These are phyloP conservation scores for Notolabrus celidotus DNA, from an alignment of 2,797 vertebrate genomes.

Conservation along the genomic window DNA sequence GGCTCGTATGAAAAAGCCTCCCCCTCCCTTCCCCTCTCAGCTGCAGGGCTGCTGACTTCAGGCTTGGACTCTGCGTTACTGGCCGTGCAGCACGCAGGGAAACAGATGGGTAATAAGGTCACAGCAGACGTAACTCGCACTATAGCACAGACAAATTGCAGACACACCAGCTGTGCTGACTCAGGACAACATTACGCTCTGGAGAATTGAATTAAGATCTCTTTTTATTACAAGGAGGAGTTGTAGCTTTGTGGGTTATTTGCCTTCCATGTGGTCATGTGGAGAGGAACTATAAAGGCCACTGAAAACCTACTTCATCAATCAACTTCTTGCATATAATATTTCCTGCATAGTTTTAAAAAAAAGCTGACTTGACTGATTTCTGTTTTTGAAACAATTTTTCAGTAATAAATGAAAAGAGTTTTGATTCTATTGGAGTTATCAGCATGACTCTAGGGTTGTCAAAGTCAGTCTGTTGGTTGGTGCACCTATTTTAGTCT, in stretches of 20 bases:
- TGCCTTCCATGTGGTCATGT: constrained; percentile 5
- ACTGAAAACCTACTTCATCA: background rate
- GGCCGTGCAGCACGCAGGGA: constrained; percentile 66
- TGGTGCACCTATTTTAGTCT: no score
- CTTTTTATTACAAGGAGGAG: constrained; percentile 44
- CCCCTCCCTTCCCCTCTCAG: constrained; percentile 57
- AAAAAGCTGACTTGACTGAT: no score
- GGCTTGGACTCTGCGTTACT: constrained; percentile 70
- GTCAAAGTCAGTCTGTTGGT: no score
- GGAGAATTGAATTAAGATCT: constrained; percentile 62
- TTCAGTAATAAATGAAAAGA: no score
- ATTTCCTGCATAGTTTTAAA: background rate
- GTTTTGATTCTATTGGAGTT: no score
- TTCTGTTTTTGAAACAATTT: no score
- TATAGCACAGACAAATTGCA: constrained; percentile 74
- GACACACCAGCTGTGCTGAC: constrained; percentile 75
- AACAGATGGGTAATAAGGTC: constrained; percentile 85
- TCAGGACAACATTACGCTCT: constrained; percentile 72
- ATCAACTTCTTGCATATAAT: background rate
- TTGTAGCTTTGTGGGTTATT: constrained; percentile 41
- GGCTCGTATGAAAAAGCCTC: constrained; percentile 52
- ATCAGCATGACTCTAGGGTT: no score
- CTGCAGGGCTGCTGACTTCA: constrained; percentile 79
- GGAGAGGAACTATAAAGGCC: constrained; percentile 2
- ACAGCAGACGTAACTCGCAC: constrained; percentile 69